phyloP scores from a whole-genome alignment of 2,113 vertebrate species.

The Sceloporus tristichus region DNA sequence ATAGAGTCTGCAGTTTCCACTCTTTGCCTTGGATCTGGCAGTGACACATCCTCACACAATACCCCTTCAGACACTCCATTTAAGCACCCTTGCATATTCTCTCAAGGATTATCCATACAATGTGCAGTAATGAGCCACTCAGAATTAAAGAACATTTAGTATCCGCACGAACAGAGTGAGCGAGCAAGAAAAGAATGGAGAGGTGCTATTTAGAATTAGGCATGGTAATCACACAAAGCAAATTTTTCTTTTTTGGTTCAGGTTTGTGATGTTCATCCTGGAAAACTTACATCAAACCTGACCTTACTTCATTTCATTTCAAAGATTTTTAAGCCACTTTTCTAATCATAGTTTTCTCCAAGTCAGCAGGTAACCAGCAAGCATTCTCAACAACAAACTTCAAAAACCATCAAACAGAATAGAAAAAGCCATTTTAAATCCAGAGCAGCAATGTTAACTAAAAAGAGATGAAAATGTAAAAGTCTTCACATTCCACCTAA shows the following conservation, averaged over 20 bases:
- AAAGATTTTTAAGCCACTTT: not conserved
- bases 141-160: not conserved
- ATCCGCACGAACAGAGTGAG: not conserved
- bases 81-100: not conserved
- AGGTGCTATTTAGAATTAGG: conserved; percentile 29
- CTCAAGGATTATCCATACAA: not conserved
- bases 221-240: not conserved
- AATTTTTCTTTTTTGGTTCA: not conserved
- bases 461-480: not conserved
- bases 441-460: not conserved
- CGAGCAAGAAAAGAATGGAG: not conserved
- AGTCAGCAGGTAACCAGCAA: not conserved
- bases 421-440: not conserved
- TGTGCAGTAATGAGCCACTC: fast-evolving
- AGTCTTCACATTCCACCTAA: not conserved
- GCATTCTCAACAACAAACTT: not conserved
- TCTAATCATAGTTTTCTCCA: not conserved
- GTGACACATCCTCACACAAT: not conserved
- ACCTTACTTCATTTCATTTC: not conserved
- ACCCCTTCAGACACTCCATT: not conserved
- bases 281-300: not conserved
- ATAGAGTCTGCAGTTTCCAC: not conserved
- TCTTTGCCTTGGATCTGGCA: not conserved
- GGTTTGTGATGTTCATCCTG: not conserved
- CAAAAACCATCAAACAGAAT: not conserved